A percentile compares a stretch with the other conserved stretches of the same genome.
Evolutionary conservation across 23 tunicate species (phyloP).

Genomic region (Halocynthia roretzi): DNA sequence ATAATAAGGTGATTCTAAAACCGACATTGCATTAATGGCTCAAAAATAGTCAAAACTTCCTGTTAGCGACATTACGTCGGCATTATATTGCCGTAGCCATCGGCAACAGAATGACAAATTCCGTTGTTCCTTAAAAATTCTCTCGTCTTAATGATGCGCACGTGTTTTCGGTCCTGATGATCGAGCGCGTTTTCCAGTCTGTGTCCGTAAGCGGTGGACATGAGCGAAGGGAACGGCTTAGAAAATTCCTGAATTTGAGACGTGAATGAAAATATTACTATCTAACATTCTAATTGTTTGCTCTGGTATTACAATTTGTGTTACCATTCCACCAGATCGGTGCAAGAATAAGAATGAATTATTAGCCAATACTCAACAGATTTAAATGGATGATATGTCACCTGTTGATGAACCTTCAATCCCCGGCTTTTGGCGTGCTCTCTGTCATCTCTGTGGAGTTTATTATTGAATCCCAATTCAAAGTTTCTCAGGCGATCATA

Average conservation of each 20-base stretch:
- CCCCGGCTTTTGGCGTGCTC: slow-evolving; percentile 88
- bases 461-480: slow-evolving; percentile 61
- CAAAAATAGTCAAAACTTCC: too few relatives aligned
- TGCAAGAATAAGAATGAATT: too few relatives aligned
- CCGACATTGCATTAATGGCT: too few relatives aligned
- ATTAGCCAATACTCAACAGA: too few relatives aligned
- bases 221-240: slow-evolving; percentile 56
- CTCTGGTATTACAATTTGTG: not conserved
- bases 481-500: slow-evolving; percentile 69
- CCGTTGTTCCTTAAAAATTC: slow-evolving; percentile 88
- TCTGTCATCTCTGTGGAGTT: slow-evolving; percentile 81
- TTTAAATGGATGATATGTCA: not conserved
- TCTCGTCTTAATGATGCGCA: slow-evolving; percentile 75
- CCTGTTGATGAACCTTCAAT: slow-evolving; percentile 68
- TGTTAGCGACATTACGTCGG: slow-evolving; percentile 18
- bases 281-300: not conserved
- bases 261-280: not conserved
- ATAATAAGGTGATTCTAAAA: too few relatives aligned
- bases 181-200: slow-evolving; percentile 54
- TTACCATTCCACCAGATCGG: too few relatives aligned
- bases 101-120: slow-evolving; percentile 49
- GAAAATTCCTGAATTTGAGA: slow-evolving; percentile 38
- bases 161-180: slow-evolving; percentile 70
- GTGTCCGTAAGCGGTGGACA: slow-evolving; percentile 77
- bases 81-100: slow-evolving; percentile 60